These are phyloP conservation scores for Platanista minor DNA, from an alignment of 2,113 vertebrate genomes.

Conservation along the genomic window DNA sequence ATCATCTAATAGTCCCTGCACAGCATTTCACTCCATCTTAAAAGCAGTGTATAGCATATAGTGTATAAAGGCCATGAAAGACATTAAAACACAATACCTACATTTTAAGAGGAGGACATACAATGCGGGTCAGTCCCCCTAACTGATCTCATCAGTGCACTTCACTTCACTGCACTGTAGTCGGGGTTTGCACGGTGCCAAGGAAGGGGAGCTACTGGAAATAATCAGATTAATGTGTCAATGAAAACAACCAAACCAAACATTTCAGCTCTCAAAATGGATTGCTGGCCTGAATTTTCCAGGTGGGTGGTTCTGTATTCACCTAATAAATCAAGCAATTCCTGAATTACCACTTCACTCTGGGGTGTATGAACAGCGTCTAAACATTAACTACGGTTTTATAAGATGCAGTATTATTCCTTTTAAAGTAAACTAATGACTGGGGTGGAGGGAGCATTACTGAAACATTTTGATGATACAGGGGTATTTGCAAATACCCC, in stretches of 20 bases:
- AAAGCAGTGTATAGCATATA: background rate
- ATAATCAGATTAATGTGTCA: constrained; percentile 22
- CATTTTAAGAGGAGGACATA: background rate
- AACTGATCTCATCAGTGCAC: background rate
- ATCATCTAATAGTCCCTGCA: background rate
- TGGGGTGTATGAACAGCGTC: background rate
- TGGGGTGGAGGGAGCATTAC: background rate
- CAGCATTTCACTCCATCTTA: background rate
- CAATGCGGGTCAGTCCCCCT: background rate
- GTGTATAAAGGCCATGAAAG: background rate
- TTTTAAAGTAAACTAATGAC: background rate
- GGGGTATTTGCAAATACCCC: background rate
- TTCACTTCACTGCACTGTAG: background rate
- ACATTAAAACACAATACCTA: background rate
- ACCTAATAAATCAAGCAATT: constrained; percentile 8
- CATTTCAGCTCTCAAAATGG: background rate
- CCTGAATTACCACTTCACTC: constrained; percentile 21
- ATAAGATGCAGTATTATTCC: background rate
- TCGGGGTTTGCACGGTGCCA: background rate
- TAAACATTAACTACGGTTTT: constrained; percentile 7
- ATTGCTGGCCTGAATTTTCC: constrained; percentile 18
- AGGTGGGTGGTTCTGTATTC: background rate
- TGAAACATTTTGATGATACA: background rate
- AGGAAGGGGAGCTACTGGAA: background rate
- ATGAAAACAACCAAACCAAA: background rate